Percentiles rank a stretch among this genome's conserved stretches.
Conservation (phyloP, 2,113 vertebrate genomes). For the Piprites chloris region DNA sequence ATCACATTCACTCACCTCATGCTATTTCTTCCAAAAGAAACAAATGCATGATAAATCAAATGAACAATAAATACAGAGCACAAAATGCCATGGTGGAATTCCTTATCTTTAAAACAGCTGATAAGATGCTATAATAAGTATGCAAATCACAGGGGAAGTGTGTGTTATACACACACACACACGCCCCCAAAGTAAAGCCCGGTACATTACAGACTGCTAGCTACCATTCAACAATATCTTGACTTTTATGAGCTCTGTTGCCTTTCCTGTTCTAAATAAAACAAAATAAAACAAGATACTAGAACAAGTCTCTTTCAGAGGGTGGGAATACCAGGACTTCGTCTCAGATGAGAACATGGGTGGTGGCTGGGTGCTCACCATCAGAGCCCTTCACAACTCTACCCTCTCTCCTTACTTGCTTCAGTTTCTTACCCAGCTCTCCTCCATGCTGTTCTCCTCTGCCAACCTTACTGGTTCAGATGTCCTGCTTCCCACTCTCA, state of each 20-base stretch:
- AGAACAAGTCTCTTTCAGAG: background rate
- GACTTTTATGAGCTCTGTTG: background rate
- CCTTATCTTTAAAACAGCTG: constrained; percentile 39
- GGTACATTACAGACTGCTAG: background rate
- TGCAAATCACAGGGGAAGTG: background rate
- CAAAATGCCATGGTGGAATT: background rate
- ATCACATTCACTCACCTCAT: background rate
- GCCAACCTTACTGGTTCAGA: background rate
- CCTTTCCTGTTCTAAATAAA: background rate
- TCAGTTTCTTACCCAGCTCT: background rate
- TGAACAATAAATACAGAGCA: background rate
- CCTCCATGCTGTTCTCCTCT: background rate
- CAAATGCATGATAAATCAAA: background rate
- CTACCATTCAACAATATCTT: background rate
- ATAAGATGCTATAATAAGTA: constrained; percentile 43
- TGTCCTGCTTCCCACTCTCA: background rate
- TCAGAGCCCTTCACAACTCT: background rate
- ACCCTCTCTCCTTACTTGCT: background rate
- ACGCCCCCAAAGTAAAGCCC: background rate
- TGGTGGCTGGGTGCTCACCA: background rate
- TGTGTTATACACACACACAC: background rate
- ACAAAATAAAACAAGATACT: background rate
- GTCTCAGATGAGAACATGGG: background rate
- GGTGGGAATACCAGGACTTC: background rate
- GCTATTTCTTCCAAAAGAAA: background rate